These are phyloP conservation scores for Otis tarda DNA, from an alignment of 2,113 vertebrate genomes.

Conservation along the genomic window DNA sequence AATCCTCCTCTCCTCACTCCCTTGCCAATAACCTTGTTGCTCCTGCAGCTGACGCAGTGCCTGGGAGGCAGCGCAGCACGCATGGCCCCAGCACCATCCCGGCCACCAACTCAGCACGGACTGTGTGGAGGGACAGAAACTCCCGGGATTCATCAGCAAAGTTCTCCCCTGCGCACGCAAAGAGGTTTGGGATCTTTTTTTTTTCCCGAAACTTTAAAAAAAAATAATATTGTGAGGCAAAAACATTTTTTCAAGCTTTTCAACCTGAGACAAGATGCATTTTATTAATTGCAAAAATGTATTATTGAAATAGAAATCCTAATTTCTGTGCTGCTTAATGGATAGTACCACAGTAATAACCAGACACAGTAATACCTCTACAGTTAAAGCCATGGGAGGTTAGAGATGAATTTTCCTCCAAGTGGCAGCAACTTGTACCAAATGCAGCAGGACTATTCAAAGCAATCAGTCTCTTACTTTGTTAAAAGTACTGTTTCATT, in stretches of 20 bases:
- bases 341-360: not conserved
- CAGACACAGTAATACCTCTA: not conserved
- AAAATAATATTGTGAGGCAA: not conserved
- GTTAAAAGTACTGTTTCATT: not conserved
- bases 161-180: not conserved
- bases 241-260: not conserved
- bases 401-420: not conserved
- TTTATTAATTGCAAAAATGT: not conserved
- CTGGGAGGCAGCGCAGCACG: not conserved
- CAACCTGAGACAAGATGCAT: not conserved
- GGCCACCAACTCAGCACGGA: not conserved
- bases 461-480: not conserved
- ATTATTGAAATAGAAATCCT: not conserved
- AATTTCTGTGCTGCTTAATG: not conserved
- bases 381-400: not conserved
- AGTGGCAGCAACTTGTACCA: not conserved
- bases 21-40: not conserved
- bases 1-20: not conserved
- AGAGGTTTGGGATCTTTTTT: not conserved
- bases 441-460: not conserved
- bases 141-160: not conserved
- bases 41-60: not conserved
- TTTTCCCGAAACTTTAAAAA: not conserved
- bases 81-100: fast-evolving
- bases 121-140: not conserved